These are phyloP conservation scores for Calypte anna DNA, from an alignment of 2,113 vertebrate species.

Conservation along the genomic window DNA sequence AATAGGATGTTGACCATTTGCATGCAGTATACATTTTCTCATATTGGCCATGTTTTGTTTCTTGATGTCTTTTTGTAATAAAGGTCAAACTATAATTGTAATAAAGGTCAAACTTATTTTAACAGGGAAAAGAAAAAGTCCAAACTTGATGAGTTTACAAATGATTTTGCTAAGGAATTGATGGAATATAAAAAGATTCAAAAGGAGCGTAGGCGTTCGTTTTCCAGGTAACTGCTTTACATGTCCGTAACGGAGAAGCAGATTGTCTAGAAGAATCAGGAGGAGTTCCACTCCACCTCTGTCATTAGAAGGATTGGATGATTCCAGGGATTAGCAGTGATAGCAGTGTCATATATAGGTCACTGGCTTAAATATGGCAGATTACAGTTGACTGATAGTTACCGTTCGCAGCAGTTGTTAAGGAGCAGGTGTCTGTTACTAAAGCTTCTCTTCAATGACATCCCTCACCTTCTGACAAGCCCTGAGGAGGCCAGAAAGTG, in stretches of 20 bases:
- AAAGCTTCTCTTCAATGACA: background rate
- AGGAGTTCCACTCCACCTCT: conserved; percentile 51
- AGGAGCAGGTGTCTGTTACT: background rate
- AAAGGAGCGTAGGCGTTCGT: conserved; percentile 93
- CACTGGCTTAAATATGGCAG: conserved; percentile 25
- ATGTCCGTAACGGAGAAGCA: conserved; percentile 80
- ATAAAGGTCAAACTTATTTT: conserved; percentile 77
- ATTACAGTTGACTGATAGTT: background rate
- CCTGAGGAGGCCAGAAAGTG: background rate
- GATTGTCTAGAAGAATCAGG: conserved; percentile 61
- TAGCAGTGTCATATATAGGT: conserved; percentile 26
- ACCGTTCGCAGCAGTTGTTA: background rate
- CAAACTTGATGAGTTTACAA: conserved; percentile 99
- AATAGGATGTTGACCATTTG: conserved; percentile 78
- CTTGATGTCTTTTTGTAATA: conserved; percentile 68
- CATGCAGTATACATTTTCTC: conserved; percentile 70
- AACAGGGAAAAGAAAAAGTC: conserved; percentile 94
- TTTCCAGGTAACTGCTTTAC: conserved; percentile 91
- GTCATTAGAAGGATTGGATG: conserved; percentile 61
- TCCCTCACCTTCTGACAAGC: background rate
- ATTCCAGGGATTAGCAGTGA: conserved; percentile 65
- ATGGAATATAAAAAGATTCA: conserved; percentile 98
- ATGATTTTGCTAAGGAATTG: conserved; percentile 99
- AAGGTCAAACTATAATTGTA: conserved; percentile 65
- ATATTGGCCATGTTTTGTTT: conserved; percentile 66